Percentiles rank a stretch among this genome's conserved stretches.
Conservation (phyloP, 2,888 invertebrate genomes). For the Sarcophaga caerulescens region DNA sequence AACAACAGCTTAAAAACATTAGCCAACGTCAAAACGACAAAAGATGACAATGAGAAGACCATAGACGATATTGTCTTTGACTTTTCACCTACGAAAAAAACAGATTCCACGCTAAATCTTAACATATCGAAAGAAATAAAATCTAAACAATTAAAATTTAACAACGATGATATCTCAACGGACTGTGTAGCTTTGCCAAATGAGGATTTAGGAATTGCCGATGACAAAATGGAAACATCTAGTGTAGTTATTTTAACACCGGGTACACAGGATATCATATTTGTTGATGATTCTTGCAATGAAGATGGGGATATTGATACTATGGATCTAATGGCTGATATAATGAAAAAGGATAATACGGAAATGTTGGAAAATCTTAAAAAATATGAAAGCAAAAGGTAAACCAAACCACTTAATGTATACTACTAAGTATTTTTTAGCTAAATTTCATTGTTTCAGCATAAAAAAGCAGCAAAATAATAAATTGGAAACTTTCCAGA, state of each 20-base stretch:
- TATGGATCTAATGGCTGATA: slow-evolving; percentile 74
- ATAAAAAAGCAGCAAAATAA: slow-evolving; percentile 55
- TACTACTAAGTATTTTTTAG: not conserved
- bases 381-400: slow-evolving; percentile 72
- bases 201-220: slow-evolving; percentile 4
- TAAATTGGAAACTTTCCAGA: slow-evolving; percentile 20
- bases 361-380: slow-evolving; percentile 70
- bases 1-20: slow-evolving; percentile 53
- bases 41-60: slow-evolving; percentile 41
- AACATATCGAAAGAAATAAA: not conserved
- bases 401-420: slow-evolving; percentile 11
- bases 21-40: slow-evolving; percentile 21
- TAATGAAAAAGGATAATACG: slow-evolving; percentile 64
- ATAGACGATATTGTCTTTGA: slow-evolving; percentile 72
- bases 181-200: slow-evolving; percentile 27
- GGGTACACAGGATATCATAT: slow-evolving; percentile 77
- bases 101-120: not conserved
- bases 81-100: slow-evolving; percentile 62
- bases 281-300: slow-evolving; percentile 75
- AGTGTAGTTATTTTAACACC: slow-evolving; percentile 77
- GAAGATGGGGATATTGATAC: slow-evolving; percentile 69
- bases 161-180: slow-evolving; percentile 17
- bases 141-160: slow-evolving; percentile 39
- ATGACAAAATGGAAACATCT: slow-evolving; percentile 38
- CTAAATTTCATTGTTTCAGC: slow-evolving; percentile 35